Base-by-base conservation (phyloP, 2,888 invertebrate genomes). In the Junonia oenone region DNA sequence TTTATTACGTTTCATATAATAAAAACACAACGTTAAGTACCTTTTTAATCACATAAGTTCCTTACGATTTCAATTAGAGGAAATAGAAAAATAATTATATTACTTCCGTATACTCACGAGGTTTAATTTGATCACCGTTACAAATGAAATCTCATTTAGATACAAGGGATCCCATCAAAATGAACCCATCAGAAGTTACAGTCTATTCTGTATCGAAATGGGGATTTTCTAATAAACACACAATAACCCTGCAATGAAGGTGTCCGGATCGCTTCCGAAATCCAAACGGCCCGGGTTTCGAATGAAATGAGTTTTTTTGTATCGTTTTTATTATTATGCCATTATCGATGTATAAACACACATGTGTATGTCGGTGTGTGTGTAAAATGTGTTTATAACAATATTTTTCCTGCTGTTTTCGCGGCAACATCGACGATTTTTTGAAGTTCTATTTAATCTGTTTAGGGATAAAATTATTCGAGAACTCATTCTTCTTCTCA, bases 181-280 rank as follows among this genome's bases (percentile, higher is more conserved):
- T 66, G 64, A 63, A 63, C 64, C 66, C 62, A 68, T 72, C 66
- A 69, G 66, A 63, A 66, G 63, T 69, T 68, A 75, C 68, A 60
- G 62, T 63, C 69, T 66, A 69, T 72, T 71, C 66, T 66, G 68
- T 62, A 63, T 68, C 68, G 67, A 68, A 69, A 68, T 75, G 72
- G 68, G 67, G 22, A n/a, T 68, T 46, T 78, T 73, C 75, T 74
- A 81, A 83, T 84, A 83, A 82, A 83, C 83, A 84, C 75, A 72
- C 72, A 69, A 77, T 83, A 80, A 77, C 72, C 60, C 58, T 64
- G 64, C 73, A 72, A 76, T 79, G 76, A 78, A 81, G 78, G 79
- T 79, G 76, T 75, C 68, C 72, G 78, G 75, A 83, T 81, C 80
- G 81, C 71, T 75, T 69, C 75, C 70, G 68, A 66, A 76, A 73